Base-by-base conservation (phyloP, 2,113 vertebrate genomes). In the Gymnarchus niloticus region DNA sequence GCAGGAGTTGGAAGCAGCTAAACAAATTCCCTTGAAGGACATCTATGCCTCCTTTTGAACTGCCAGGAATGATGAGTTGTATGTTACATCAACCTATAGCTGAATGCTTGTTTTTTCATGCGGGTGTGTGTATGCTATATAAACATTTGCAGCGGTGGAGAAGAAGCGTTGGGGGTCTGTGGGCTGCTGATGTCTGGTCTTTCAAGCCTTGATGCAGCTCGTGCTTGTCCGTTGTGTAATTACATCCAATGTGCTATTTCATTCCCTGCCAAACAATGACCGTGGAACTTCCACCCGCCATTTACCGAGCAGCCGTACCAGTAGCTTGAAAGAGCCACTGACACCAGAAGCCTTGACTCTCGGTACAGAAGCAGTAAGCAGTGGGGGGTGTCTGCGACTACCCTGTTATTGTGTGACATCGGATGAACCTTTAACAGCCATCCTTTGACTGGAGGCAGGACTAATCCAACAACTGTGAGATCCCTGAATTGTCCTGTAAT, bases 21-120 rank as follows among this genome's bases (percentile, higher is more conserved):
- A 59, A 52, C 12, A 90, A 87, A 83, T 85, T 89, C 87, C 91
- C 89, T 88, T 81, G 52, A 87, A 90, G 89, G 86, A 88, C 87
- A 86, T 88, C 88, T 89, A 88, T 87, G 65, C 57, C 1, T n/a
- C 65, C 41, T 44, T 49, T 57, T 33, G 69, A 86, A 80, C 86
- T 76, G 85, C 25, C 33, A 52, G 1, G 9, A 28, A 8, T 28
- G 48, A 10, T 6, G 4, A 56, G 52, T 44, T 0, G 25, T 21
- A 44, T 46, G 51, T 17, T 21, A 57, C 23, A 5, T 44, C 23
- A 84, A 33, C 19, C 25, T 69, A 33, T 1, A 7, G 28, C 9
- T 0, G 21, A 21, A 48, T 56, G 52, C 3, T 25, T 41, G 37
- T 59, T 19, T 57, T 28, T 49, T 56, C 46, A 44, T 61, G 56